Percentiles rank a stretch among this genome's conserved stretches.
Evolutionary conservation across 2,888 invertebrate species (phyloP).

Genomic region (Drosophila anomalipes): DNA sequence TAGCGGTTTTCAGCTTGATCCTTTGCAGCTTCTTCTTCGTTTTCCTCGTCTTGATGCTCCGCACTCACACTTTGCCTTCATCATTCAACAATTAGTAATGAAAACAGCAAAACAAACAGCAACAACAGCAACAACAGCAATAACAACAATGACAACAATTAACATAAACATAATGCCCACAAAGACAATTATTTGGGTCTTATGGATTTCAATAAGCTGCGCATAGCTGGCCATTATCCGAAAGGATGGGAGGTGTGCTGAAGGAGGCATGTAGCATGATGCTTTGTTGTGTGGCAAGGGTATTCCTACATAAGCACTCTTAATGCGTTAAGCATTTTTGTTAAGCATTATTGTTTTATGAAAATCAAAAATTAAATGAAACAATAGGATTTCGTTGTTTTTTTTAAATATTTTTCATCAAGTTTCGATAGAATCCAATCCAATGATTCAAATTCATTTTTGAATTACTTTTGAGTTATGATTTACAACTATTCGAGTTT

Average conservation of each 20-base stretch:
- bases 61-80: conserved; percentile 24
- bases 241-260: background rate
- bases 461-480: background rate
- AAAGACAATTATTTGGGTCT: conserved; percentile 74
- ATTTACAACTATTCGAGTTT: background rate
- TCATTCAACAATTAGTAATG: conserved; percentile 74
- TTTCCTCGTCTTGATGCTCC: conserved; percentile 1
- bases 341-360: background rate
- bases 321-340: background rate
- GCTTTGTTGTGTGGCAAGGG: background rate
- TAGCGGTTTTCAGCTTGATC: conserved; percentile 7
- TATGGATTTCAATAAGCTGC: conserved; percentile 48
- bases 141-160: conserved; percentile 48
- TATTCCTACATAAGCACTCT: background rate
- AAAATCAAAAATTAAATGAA: background rate
- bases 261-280: background rate
- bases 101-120: conserved; percentile 49
- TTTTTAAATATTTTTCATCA: background rate
- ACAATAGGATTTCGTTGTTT: background rate
- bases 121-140: conserved; percentile 12
- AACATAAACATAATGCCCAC: conserved; percentile 65
- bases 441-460: background rate
- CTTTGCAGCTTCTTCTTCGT: conserved; percentile 4
- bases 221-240: conserved; percentile 15
- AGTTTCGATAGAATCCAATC: background rate